These are phyloP conservation scores for Anadara kagoshimensis DNA, from an alignment of 1,140 invertebrate species.

Conservation along the genomic window DNA sequence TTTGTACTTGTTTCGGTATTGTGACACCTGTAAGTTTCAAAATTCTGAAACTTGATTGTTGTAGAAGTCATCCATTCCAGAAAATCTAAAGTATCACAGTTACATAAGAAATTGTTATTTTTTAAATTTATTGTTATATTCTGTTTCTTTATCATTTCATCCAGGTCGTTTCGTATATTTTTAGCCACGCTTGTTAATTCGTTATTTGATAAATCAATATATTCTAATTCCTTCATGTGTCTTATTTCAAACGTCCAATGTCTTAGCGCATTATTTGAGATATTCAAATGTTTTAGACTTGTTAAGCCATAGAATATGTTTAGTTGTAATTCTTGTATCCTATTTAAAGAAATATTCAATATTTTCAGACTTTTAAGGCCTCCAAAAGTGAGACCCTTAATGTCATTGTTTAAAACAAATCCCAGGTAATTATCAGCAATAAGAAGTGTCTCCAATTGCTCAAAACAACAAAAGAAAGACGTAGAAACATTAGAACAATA, in stretches of 20 bases:
- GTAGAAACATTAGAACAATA: slow-evolving; percentile 20
- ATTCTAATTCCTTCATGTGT: slow-evolving; percentile 1
- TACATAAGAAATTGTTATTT: slow-evolving; percentile 16
- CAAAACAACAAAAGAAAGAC: slow-evolving; percentile 2
- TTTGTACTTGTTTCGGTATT: not conserved
- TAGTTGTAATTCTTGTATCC: slow-evolving; percentile 11
- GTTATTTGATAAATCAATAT: slow-evolving; percentile 17
- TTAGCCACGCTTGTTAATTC: too few relatives aligned
- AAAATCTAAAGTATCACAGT: slow-evolving; percentile 22
- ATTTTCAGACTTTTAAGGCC: slow-evolving; percentile 1
- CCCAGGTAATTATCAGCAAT: slow-evolving; percentile 27
- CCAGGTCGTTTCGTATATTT: too few relatives aligned
- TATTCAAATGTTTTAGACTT: slow-evolving; percentile 1
- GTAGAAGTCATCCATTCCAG: slow-evolving; percentile 28
- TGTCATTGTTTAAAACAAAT: slow-evolving; percentile 16
- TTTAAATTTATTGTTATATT: slow-evolving; percentile 21
- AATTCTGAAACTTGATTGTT: not conserved
- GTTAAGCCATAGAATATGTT: not conserved
- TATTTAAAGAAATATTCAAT: slow-evolving; percentile 21
- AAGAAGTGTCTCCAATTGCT: not conserved
- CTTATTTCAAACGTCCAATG: slow-evolving; percentile 4
- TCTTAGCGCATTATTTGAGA: slow-evolving; percentile 6
- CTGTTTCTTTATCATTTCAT: not conserved
- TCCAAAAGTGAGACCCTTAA: slow-evolving; percentile 17
- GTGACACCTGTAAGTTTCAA: not conserved